Conservation (phyloP, 2,888 invertebrate genomes). For the Orthonychiurus folsomi region DNA sequence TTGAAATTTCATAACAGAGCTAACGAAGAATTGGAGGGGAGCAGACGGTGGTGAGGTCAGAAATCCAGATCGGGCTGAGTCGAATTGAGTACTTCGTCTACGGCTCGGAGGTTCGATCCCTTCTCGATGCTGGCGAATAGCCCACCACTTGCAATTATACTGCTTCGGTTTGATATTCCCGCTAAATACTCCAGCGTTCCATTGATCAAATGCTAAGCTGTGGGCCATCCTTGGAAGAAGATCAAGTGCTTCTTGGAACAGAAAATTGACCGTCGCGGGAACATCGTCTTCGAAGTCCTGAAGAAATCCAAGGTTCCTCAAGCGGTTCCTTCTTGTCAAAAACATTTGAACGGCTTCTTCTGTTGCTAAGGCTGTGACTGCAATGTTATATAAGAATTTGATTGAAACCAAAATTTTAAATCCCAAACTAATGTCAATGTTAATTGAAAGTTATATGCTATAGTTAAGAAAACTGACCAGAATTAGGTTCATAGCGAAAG, state of each 20-base stretch:
- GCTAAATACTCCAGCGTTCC: background rate
- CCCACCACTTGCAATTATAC: conserved; percentile 7
- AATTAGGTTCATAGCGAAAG: background rate
- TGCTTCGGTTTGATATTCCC: background rate
- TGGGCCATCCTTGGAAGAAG: background rate
- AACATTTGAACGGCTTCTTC: conserved; percentile 2
- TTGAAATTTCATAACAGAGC: background rate
- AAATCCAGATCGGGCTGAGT: background rate
- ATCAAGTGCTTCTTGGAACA: conserved; percentile 4
- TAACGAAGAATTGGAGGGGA: background rate
- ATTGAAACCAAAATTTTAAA: too few relatives aligned
- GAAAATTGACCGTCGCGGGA: background rate
- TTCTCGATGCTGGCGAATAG: background rate
- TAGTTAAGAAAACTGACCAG: background rate
- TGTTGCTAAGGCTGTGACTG: background rate
- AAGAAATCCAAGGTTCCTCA: background rate
- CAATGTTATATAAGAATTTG: too few relatives aligned
- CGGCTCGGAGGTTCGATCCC: conserved; percentile 3
- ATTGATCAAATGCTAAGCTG: conserved; percentile 5
- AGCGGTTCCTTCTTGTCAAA: background rate
- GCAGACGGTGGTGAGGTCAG: background rate
- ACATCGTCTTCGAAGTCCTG: conserved; percentile 8
- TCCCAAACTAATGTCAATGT: too few relatives aligned
- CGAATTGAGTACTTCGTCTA: background rate
- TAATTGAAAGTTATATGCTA: background rate